Conservation (phyloP, 2,888 invertebrate genomes). For the Petrophora chlorosata region DNA sequence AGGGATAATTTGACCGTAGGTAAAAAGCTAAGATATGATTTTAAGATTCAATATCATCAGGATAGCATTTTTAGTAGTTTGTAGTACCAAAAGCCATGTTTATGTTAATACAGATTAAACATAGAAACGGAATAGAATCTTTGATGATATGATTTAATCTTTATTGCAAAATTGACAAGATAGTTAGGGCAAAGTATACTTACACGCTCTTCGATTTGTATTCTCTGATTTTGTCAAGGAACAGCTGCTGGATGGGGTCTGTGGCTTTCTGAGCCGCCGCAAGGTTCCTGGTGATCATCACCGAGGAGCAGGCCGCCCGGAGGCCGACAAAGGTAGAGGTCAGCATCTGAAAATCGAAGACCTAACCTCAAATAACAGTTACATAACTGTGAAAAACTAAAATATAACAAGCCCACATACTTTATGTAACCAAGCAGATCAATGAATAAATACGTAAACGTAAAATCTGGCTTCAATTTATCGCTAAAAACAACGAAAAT, state of each 20-base stretch:
- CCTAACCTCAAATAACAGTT: conserved; percentile 66
- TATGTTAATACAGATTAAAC: too few relatives aligned
- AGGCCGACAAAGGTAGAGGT: conserved; percentile 79
- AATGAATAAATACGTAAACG: background rate
- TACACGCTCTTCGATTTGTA: conserved; percentile 94
- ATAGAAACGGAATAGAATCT: too few relatives aligned
- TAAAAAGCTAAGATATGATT: too few relatives aligned
- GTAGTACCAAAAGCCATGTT: too few relatives aligned
- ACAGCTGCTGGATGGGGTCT: conserved; percentile 97
- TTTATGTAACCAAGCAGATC: background rate
- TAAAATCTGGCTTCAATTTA: conserved; percentile 2
- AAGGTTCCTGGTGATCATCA: conserved; percentile 86
- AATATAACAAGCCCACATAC: too few relatives aligned
- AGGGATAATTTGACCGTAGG: too few relatives aligned
- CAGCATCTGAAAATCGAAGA: conserved; percentile 80
- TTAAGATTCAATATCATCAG: too few relatives aligned
- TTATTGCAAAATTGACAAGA: too few relatives aligned
- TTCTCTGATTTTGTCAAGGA: conserved; percentile 95
- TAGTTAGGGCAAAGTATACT: too few relatives aligned
- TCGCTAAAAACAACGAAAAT: conserved; percentile 23
- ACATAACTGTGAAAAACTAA: conserved; percentile 56
- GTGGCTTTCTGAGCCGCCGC: conserved; percentile 89
- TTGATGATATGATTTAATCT: too few relatives aligned
- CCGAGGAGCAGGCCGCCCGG: conserved; percentile 75
- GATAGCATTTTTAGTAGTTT: too few relatives aligned